A percentile compares a stretch with the other conserved stretches of the same genome.
Evolutionary conservation across 2,888 invertebrate species (phyloP).

Genomic region (Tetramorium bicarinatum): DNA sequence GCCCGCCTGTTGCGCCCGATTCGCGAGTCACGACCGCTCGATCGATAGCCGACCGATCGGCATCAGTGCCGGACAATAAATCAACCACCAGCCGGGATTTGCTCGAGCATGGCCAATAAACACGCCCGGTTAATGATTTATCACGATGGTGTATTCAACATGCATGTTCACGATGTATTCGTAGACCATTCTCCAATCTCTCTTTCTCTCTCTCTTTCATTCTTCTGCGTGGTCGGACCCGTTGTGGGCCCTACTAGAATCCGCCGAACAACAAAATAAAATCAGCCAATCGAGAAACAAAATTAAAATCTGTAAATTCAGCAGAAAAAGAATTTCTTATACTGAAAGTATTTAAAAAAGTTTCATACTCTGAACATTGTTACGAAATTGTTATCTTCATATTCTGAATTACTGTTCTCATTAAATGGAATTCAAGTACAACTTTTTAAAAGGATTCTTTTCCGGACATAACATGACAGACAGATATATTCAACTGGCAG

Average conservation of each 20-base stretch:
- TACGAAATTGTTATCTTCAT: background rate
- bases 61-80: conserved; percentile 65
- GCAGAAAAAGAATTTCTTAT: background rate
- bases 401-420: conserved; percentile 8
- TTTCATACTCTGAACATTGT: background rate
- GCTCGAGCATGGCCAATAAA: conserved; percentile 74
- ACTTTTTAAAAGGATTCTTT: background rate
- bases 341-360: background rate
- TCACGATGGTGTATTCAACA: conserved; percentile 61
- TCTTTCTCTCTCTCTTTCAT: conserved; percentile 3
- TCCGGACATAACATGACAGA: background rate
- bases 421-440: conserved; percentile 11
- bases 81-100: conserved; percentile 67
- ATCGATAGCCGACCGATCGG: conserved; percentile 63
- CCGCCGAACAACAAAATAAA: conserved; percentile 16
- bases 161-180: conserved; percentile 54
- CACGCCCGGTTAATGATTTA: conserved; percentile 74
- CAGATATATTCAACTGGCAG: background rate
- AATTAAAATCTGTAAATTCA: background rate
- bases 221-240: background rate
- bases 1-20: conserved; percentile 61
- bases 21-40: conserved; percentile 58
- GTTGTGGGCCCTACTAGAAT: background rate
- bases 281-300: conserved; percentile 1
- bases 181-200: conserved; percentile 45